phyloP scores from a whole-genome alignment of 2,888 invertebrate species.

The Brenthis ino region DNA sequence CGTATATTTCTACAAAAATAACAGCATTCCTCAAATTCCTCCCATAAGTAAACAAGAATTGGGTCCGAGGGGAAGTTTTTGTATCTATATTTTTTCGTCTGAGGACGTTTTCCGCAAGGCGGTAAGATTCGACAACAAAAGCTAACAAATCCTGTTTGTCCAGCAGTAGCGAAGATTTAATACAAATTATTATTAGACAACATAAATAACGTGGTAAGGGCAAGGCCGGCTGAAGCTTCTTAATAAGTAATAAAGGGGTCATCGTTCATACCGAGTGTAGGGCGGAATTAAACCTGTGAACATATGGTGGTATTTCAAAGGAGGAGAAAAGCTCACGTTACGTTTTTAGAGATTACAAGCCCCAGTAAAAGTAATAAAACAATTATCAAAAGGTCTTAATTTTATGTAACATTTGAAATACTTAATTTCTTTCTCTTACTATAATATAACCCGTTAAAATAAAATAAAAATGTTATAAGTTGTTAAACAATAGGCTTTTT shows the following conservation, averaged over 20 bases:
- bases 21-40: slow-evolving; percentile 19
- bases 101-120: slow-evolving; percentile 55
- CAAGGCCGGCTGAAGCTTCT: slow-evolving; percentile 65
- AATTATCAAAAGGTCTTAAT: not conserved
- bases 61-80: slow-evolving; percentile 23
- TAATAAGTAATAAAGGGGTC: slow-evolving; percentile 83
- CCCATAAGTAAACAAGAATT: slow-evolving; percentile 21
- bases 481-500: too few relatives aligned
- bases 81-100: slow-evolving; percentile 25
- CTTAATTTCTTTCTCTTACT: too few relatives aligned
- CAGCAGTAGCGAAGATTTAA: slow-evolving; percentile 79
- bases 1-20: slow-evolving; percentile 18
- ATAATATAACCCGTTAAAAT: too few relatives aligned
- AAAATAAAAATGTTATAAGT: too few relatives aligned
- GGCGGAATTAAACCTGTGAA: slow-evolving; percentile 69
- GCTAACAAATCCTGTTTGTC: slow-evolving; percentile 79
- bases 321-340: not conserved
- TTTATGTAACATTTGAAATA: too few relatives aligned
- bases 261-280: slow-evolving; percentile 66
- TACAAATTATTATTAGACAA: slow-evolving; percentile 82
- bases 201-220: slow-evolving; percentile 79
- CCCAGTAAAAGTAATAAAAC: not conserved
- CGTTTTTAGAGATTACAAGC: not conserved
- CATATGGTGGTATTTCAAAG: slow-evolving; percentile 57
- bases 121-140: slow-evolving; percentile 71